Conservation (phyloP, 1,140 invertebrate species). For the Pachyrhynchus sulphureomaculatus region DNA sequence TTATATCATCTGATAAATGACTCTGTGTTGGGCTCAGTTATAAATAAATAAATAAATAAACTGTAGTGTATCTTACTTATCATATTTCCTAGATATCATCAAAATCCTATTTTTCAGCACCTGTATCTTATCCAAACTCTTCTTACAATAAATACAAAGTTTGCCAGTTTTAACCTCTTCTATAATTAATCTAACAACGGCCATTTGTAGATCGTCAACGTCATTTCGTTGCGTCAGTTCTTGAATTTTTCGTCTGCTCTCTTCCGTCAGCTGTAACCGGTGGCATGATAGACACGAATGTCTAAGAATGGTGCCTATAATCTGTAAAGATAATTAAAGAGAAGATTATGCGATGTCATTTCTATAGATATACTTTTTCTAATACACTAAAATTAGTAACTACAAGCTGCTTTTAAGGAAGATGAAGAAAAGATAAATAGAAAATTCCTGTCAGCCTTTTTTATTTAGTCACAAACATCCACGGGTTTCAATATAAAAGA, state of each 20-base stretch:
- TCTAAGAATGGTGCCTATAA: constrained; percentile 67
- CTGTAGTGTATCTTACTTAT: constrained; percentile 17
- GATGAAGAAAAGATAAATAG: too few species aligned
- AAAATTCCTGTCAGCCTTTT: too few species aligned
- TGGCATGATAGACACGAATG: constrained; percentile 72
- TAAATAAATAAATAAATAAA: too few species aligned
- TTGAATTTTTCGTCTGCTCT: constrained; percentile 50
- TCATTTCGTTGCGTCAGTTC: constrained; percentile 12
- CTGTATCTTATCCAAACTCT: constrained; percentile 61
- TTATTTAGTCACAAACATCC: too few species aligned
- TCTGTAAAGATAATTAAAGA: constrained; percentile 49
- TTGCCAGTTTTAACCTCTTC: constrained; percentile 58
- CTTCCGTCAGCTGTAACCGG: constrained; percentile 64
- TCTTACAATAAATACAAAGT: constrained; percentile 65
- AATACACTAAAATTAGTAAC: too few species aligned
- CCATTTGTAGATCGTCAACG: not conserved
- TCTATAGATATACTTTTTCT: not conserved
- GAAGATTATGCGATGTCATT: not conserved
- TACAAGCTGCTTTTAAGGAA: too few species aligned
- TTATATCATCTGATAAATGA: too few species aligned
- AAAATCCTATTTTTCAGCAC: constrained; percentile 63
- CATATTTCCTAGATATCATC: constrained; percentile 52
- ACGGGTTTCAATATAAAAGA: too few species aligned
- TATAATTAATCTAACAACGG: constrained; percentile 59
- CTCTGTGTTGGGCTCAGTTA: too few species aligned